Percentiles rank a stretch among this genome's conserved stretches.
Evolutionary conservation across 2,888 invertebrate genomes (phyloP).

Genomic region (Tetropium fuscum): DNA sequence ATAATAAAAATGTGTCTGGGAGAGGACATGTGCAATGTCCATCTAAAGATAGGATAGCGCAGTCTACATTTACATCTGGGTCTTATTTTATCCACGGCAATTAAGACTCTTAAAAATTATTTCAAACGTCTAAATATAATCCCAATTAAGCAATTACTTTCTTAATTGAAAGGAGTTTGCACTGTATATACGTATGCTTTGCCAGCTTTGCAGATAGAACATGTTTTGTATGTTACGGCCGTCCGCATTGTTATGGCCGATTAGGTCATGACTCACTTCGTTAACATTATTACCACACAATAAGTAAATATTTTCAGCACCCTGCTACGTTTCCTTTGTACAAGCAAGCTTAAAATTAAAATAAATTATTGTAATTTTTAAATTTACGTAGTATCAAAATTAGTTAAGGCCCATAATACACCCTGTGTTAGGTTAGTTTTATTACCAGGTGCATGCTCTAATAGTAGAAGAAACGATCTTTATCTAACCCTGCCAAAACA

Average conservation of each 20-base stretch:
- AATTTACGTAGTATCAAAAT: no score
- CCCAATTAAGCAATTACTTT: constrained; percentile 28
- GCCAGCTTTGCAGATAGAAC: constrained; percentile 11
- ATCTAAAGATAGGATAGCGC: no score
- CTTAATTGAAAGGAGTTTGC: constrained; percentile 30
- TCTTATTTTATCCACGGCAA: constrained; percentile 12
- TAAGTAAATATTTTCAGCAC: constrained; percentile 29
- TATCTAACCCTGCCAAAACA: no score
- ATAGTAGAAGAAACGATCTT: no score
- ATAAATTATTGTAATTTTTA: constrained; percentile 22
- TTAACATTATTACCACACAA: constrained; percentile 32
- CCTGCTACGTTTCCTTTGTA: constrained; percentile 26
- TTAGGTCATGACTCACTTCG: constrained; percentile 25
- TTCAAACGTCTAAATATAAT: constrained; percentile 26
- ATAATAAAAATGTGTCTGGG: no score
- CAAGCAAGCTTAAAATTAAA: constrained; percentile 19
- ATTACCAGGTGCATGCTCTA: no score
- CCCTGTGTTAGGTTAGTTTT: no score
- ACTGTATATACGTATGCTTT: constrained; percentile 1
- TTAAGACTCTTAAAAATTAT: constrained; percentile 29
- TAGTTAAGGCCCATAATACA: no score
- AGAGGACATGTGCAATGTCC: no score
- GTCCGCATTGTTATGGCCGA: constrained; percentile 25
- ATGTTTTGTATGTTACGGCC: constrained; percentile 10
- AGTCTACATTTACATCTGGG: constrained; percentile 3